A percentile compares a stretch with the other conserved stretches of the same genome.
Evolutionary conservation across 2,113 vertebrate species (phyloP).

Genomic region (Fulmarus glacialis): DNA sequence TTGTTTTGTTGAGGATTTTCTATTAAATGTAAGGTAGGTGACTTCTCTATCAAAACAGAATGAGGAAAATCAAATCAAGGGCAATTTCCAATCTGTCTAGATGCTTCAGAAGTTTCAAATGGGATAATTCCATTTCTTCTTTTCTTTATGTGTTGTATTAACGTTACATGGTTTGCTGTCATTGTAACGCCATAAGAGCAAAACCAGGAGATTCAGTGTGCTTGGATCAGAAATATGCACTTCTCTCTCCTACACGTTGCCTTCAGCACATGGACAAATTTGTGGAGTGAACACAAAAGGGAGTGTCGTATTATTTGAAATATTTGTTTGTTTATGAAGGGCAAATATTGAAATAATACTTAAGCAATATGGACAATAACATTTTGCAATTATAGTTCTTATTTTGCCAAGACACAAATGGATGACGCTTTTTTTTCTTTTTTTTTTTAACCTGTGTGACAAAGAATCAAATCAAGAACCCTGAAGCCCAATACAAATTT

Average conservation of each 20-base stretch:
- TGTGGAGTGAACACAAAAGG: neutral
- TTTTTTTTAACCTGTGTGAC: neutral
- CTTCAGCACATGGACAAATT: neutral
- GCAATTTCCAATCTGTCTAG: conserved; percentile 2
- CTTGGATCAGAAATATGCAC: neutral
- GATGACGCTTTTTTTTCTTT: neutral
- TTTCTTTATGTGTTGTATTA: neutral
- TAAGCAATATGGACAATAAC: neutral
- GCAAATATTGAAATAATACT: neutral
- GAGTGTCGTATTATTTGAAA: neutral
- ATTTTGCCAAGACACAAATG: neutral
- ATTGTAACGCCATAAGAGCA: neutral
- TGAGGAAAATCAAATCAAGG: neutral
- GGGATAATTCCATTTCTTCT: neutral
- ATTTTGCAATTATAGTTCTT: neutral
- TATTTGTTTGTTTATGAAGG: neutral
- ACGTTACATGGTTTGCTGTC: neutral
- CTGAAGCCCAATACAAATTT: neutral
- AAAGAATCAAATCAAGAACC: neutral
- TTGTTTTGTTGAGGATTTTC: neutral
- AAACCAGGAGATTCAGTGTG: neutral
- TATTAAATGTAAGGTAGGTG: neutral
- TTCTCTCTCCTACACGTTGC: fast-evolving
- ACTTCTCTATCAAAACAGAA: neutral
- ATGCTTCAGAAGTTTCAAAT: neutral